These are phyloP conservation scores for Lasioglossum marginatum DNA, from an alignment of 2,888 invertebrate genomes.

Conservation along the genomic window DNA sequence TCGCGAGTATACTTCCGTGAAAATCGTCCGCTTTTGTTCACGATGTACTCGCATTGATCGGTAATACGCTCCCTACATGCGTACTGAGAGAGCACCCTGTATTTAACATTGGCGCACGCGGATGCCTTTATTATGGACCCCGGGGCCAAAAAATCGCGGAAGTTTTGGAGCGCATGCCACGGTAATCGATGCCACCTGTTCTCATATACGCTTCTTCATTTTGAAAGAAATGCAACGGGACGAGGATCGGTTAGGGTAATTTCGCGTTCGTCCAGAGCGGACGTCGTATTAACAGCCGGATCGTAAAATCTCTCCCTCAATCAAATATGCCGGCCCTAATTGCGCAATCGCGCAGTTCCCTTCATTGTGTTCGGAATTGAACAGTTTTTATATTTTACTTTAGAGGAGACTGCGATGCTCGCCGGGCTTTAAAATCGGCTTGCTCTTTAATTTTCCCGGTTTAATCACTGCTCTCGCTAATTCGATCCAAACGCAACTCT, in stretches of 20 bases:
- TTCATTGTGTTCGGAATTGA: conserved; percentile 8
- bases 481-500: neutral
- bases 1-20: neutral
- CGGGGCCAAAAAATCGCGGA: conserved; percentile 67
- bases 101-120: conserved; percentile 52
- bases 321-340: conserved; percentile 30
- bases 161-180: conserved; percentile 68
- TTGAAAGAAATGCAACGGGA: conserved; percentile 54
- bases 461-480: neutral
- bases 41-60: neutral
- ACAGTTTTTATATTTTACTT: neutral
- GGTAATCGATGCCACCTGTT: conserved; percentile 74
- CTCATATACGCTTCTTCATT: conserved; percentile 54
- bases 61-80: conserved; percentile 13
- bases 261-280: conserved; percentile 23
- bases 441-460: neutral
- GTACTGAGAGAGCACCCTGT: conserved; percentile 34
- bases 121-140: conserved; percentile 56
- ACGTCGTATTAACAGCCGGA: conserved; percentile 28
- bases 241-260: conserved; percentile 34
- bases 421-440: neutral
- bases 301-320: conserved; percentile 41
- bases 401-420: neutral
- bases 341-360: conserved; percentile 31
- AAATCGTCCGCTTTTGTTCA: neutral